These are phyloP conservation scores for Abscondita cerata DNA, from an alignment of 2,888 invertebrate genomes.

Conservation along the genomic window DNA sequence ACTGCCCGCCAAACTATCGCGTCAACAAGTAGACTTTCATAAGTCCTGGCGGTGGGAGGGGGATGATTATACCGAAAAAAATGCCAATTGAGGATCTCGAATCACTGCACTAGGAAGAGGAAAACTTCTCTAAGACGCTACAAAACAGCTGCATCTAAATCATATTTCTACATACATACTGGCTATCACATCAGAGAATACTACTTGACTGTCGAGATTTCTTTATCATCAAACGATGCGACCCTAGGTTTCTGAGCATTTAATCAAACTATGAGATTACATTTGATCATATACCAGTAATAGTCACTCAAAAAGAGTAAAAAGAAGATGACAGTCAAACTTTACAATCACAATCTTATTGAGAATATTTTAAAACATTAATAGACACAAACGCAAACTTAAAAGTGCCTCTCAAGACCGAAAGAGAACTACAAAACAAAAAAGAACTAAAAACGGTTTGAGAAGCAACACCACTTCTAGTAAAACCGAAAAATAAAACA, in stretches of 20 bases:
- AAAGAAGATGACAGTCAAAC: not conserved
- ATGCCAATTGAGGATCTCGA: not conserved
- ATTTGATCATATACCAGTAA: not conserved
- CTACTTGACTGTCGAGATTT: not conserved
- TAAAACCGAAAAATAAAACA: not conserved
- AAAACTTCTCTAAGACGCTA: slow-evolving; percentile 3
- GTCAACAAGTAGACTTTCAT: slow-evolving; percentile 10
- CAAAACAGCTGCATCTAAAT: slow-evolving; percentile 4
- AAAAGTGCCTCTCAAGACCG: not conserved
- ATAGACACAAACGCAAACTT: not conserved
- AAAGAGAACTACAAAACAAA: not conserved
- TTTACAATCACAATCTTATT: not conserved
- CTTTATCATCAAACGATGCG: slow-evolving; percentile 2
- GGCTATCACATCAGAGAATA: not conserved
- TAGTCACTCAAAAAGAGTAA: not conserved
- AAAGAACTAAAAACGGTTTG: not conserved
- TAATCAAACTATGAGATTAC: not conserved
- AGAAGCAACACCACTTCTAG: not conserved
- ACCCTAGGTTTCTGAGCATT: not conserved
- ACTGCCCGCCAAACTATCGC: slow-evolving; percentile 20
- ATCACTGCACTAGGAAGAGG: not conserved
- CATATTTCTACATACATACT: not conserved
- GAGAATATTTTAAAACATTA: slow-evolving; percentile 2
- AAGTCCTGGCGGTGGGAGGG: not conserved
- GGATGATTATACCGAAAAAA: not conserved